Base-by-base conservation (phyloP, 1,140 invertebrate species). In the Reticulitermes speratus region DNA sequence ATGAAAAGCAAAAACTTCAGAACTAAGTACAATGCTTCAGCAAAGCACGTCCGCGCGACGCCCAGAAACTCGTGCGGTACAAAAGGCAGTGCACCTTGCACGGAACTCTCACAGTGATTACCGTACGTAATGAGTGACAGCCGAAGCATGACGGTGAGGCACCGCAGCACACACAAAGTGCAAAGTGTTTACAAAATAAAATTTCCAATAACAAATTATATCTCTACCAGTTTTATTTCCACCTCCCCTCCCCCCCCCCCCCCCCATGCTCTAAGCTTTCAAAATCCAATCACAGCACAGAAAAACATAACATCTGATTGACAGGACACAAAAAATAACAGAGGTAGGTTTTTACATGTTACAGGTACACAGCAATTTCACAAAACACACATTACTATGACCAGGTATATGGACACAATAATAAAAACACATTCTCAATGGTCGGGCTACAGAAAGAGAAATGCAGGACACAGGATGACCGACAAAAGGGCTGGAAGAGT, bases 151-250 rank as follows among this genome's bases (percentile, higher is more conserved):
- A 25, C 12, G 19, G 59, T 23, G 59, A 65, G 59, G 16, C 25
- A 65, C 59, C 21, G 19, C 21, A 65, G 7, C 65, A 16, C n/a
- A 30, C 16, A 75, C n/a, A 75, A 30, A 75, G 65, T 75, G 65
- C 65, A 75, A 30, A 75, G n/a, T 75, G n/a, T 75, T 75, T 75
- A 75, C 25, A 25, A 30, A 75, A 75, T 75, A 30, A 3, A n/a
- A 75, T 75, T 75, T 75, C 65, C 25, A 75, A 75, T 75, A 75
- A 75, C 65, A 75, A 75, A 75, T 75, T 75, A 75, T 75, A 75
- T 30, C 65, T 75, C 25, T 19, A 30, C 65, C 65, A 30, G 9
- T 75, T 75, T 75, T 75, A 75, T 75, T 75, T 75, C 25, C 25
- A n/a, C 65, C 65, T 2, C 65, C 9, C 25, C 3, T 25, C 52